Evolutionary conservation across 2,888 invertebrate genomes (phyloP), one percentile per base, ranked within the genome.

Genomic region (Drosophila prolongata): DNA sequence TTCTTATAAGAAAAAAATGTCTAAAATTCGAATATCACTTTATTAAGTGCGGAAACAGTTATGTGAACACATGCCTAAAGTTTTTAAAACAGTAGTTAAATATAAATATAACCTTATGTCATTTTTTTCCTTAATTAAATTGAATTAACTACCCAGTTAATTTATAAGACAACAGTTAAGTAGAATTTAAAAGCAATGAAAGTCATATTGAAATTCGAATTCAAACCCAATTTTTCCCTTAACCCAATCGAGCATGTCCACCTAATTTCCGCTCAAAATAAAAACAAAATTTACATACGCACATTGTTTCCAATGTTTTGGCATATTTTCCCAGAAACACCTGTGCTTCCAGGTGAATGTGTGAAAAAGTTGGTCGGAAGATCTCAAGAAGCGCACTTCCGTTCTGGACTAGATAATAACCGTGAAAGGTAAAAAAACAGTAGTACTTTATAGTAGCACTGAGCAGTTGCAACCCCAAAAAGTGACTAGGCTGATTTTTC

Each of bases 361-460:
- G 86, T 83, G 88, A 83, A 87, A 85, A 59, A 42, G 74, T 68
- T 74, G 77, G 70, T 79, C 53, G 73, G 47, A 71, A 72, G 64
- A 64, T 43, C 56, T 74, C 65, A 57, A 73, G 74, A 73, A 64
- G 71, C 66, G 88, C 86, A 83, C 86, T 83, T 83, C 83, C 83
- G 88, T 54, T 80, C 14, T 24, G 43, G 72, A 35, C 65, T 49
- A 72, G 53, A 43, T 57, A 73, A 75, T 40, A 46, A 69, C 47
- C 69, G 56, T 64, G 76, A 73, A 64, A 61, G 67, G 56, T 52
- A 16, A 56, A 62, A 46, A 40, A 44, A 55, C 43, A 44, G 43
- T 44, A 44, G 19, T 44, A 66, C 27, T 8, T 8, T 24, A 54
- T 37, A 13, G 60, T 65, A 38, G 61, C 49, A 58, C 56, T 50